Base-by-base conservation (phyloP, 2,797 vertebrate species). In the Acanthurus leucopareius region DNA sequence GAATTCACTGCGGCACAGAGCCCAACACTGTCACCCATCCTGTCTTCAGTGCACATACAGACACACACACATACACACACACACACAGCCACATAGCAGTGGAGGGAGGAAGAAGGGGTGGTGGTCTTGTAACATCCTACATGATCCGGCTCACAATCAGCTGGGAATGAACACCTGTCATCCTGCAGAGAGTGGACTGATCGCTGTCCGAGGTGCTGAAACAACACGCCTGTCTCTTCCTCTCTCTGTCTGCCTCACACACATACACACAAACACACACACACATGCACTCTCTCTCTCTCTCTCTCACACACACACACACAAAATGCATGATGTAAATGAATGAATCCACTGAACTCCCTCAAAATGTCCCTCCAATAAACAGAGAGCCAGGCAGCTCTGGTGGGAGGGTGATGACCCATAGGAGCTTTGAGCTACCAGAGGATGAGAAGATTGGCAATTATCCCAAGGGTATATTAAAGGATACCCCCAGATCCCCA, bases 201-300 rank as follows among this genome's bases (percentile, higher is more conserved):
- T 83, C 54, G 38, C 92, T 91, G 76, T 92, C 90, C 89, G 75
- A 54, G 80, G 85, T 92, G 79, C 90, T 91, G 83, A 92, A 90
- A 81, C 54, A 73, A 42, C 42, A 52, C 38, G 0, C 45, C 38
- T 22, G 32, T 48, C 44, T 52, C 40, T 53, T 13, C 59, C 8
- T 67, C 22, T 9, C 14, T 57, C 32, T 51, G 19, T 17, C 28
- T 52, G 28, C 0, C 28, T 4, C 53, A 49, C 28, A 40, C 51
- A 19, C 40, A 60, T 11, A 28, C 51, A 16, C n/a, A 42, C 10
- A 17, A 13, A 49, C n/a, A 28, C 51, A 16, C n/a, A 42, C 15
- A 17, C 20, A 49, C n/a, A n/a, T n/a, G n/a, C n/a, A n/a, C n/a
- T n/a, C n/a, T n/a, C n/a, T n/a, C n/a, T n/a, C n/a, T n/a, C n/a